phyloP scores from a whole-genome alignment of 2,797 vertebrate species.

The Rhinophrynus dorsalis region DNA sequence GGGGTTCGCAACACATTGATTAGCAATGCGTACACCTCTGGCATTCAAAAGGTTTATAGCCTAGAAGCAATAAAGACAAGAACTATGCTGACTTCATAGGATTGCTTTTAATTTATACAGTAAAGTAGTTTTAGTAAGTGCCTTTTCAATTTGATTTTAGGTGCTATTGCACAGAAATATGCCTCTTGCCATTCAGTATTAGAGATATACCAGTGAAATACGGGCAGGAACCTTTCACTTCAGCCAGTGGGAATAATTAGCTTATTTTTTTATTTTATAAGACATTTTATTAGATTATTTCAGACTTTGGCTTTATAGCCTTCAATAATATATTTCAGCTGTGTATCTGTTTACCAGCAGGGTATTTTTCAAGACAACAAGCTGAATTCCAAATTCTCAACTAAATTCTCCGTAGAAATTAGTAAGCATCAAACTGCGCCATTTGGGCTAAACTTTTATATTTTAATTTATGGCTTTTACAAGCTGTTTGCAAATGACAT shows the following conservation, averaged over 20 bases:
- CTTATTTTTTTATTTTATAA: conserved; percentile 44
- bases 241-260: conserved; percentile 45
- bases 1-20: no score
- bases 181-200: conserved; percentile 33
- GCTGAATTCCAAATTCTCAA: neutral
- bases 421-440: neutral
- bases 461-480: neutral
- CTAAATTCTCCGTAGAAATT: neutral
- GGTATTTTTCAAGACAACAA: conserved; percentile 30
- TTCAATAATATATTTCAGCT: conserved; percentile 21
- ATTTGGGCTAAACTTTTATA: neutral
- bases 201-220: conserved; percentile 38
- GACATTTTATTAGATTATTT: conserved; percentile 33
- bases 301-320: conserved; percentile 1
- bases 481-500: neutral
- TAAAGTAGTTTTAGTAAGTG: conserved; percentile 23
- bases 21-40: no score
- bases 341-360: neutral
- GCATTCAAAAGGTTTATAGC: no score
- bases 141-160: conserved; percentile 43
- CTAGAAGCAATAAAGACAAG: conserved; percentile 24
- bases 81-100: conserved; percentile 9
- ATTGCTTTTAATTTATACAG: conserved; percentile 32
- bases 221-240: neutral
- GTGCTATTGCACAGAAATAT: conserved; percentile 40